Evolutionary conservation across 2,113 vertebrate genomes (phyloP), one percentile per base, ranked within the genome.

Genomic region (Seriola dumerili): DNA sequence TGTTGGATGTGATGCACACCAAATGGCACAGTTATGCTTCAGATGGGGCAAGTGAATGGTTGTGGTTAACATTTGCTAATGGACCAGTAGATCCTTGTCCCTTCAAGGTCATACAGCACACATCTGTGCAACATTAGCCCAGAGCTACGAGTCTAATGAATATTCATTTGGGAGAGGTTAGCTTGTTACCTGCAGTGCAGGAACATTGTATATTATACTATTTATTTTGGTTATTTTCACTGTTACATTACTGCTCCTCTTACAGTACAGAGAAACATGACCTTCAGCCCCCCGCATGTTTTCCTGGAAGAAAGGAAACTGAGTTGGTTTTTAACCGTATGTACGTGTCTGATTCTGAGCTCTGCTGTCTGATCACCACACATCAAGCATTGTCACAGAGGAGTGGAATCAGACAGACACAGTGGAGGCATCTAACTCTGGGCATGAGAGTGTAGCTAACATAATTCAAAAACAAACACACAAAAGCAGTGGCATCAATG

Each of bases 81-180:
- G 11, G 63, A 13, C 29, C 36, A 50, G 42, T 32, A 32, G 16
- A 38, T 29, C 64, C 16, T 57, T 85, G 61, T 84, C 70, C 59
- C 4, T 54, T 23, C 78, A 91, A 90, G 90, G 87, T 87, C 84
- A 82, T 5, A n/a, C 44, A 69, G 66, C 21, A 69, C 38, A 69
- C 77, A 76, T 48, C 32, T 72, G 58, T 62, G 50, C 29, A 73
- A 65, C 63, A 85, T 70, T 34, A 78, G 76, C 91, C 83, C 71
- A 58, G 63, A 86, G 85, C 81, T 42, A 76, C 40, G 38, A 72
- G 16, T 48, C 71, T 80, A 23, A 84, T 91, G 82, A 78, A 84
- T 91, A 92, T 90, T 87, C 78, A 91, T 61, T 34, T 50, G 25
- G 76, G 46, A 50, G 21, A 69, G 55, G 29, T 76, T 69, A 63